Conservation (phyloP, 1,140 invertebrate species). For the Drosophila pruinosa region DNA sequence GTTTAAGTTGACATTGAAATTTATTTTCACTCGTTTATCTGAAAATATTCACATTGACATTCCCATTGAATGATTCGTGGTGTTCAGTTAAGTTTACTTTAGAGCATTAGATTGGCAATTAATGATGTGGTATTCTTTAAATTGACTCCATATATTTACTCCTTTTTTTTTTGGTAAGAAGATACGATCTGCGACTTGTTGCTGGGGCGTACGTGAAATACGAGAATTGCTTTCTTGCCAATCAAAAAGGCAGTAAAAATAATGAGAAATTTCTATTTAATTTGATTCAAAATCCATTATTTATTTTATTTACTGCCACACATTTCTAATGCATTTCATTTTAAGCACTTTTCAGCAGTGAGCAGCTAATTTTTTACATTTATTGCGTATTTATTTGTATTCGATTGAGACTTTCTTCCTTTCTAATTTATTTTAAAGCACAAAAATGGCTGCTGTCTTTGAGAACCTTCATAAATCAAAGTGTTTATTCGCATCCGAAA, state of each 20-base stretch:
- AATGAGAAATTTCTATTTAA: not conserved
- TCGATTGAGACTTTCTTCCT: not conserved
- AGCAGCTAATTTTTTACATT: not conserved
- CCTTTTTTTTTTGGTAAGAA: not conserved
- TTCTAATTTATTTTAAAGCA: slow-evolving; percentile 16
- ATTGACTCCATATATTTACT: not conserved
- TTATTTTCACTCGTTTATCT: slow-evolving; percentile 53
- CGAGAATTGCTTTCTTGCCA: not conserved
- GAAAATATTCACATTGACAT: slow-evolving; percentile 36
- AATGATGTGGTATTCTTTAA: slow-evolving; percentile 41
- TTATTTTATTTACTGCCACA: not conserved
- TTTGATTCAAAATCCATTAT: slow-evolving; percentile 3
- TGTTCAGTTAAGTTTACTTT: slow-evolving; percentile 5
- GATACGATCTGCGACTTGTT: slow-evolving; percentile 6
- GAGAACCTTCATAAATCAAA: slow-evolving; percentile 52
- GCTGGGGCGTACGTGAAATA: not conserved
- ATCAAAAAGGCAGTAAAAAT: not conserved
- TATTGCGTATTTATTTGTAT: not conserved
- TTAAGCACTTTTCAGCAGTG: not conserved
- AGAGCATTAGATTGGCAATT: slow-evolving; percentile 39
- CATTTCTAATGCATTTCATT: not conserved
- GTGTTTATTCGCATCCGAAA: slow-evolving; percentile 32
- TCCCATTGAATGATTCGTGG: slow-evolving; percentile 51
- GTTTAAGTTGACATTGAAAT: slow-evolving; percentile 40
- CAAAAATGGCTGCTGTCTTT: slow-evolving; percentile 3